Conservation (phyloP, 2,113 vertebrate genomes). For the Manacus vitellinus region DNA sequence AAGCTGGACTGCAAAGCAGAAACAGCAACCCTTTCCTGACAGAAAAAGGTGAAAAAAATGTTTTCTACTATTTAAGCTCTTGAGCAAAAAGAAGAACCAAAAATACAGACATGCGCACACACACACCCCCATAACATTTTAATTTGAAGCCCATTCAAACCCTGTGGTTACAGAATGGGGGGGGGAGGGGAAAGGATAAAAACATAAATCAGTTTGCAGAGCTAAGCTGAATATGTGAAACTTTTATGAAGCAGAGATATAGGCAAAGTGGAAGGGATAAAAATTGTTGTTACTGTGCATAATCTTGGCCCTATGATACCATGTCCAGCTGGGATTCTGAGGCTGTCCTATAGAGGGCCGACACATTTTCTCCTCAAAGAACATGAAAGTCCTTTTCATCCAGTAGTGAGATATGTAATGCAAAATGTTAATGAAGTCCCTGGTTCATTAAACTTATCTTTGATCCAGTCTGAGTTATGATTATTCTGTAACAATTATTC, state of each 20-base stretch:
- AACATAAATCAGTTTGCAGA: neutral
- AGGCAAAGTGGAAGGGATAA: neutral
- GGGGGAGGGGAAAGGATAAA: neutral
- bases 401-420: neutral
- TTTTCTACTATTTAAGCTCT: neutral
- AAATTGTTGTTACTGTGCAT: neutral
- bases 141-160: neutral
- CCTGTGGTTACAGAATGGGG: neutral
- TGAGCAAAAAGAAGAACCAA: neutral
- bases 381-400: conserved; percentile 34
- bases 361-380: conserved; percentile 15
- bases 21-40: neutral
- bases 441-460: conserved; percentile 28
- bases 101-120: neutral
- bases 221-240: neutral
- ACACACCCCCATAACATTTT: fast-evolving
- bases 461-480: neutral
- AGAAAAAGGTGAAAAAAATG: neutral
- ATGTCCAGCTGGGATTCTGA: neutral
- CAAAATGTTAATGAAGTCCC: conserved; percentile 12
- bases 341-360: neutral
- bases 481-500: neutral
- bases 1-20: neutral
- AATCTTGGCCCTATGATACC: neutral
- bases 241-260: neutral